Evolutionary conservation across 2,888 invertebrate species (phyloP), one percentile per base, ranked within the genome.

Genomic region (Papilio demoleus): DNA sequence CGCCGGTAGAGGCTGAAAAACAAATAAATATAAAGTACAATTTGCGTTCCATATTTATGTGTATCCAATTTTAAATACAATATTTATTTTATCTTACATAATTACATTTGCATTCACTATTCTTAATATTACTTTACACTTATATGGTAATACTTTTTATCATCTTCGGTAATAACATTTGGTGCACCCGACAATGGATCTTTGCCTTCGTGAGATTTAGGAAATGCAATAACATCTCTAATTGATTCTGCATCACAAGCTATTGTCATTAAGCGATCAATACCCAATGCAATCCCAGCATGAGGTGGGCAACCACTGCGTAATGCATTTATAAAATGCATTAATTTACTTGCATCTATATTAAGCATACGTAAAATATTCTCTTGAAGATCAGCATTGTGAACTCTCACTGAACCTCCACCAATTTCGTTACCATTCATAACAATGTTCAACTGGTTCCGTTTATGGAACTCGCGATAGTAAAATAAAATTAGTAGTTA

Each of bases 201-300:
- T 76, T 94, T 95, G 0, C 99, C 99, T 78, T 98, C 97, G 72
- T 96, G 94, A 0, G 96, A 96, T 92, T 99, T 99, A 4, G 99
- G 99, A 87, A 99, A 99, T 17, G 99, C 99, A 78, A 99, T 99
- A 0, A 99, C 99, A 88, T 98, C 99, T 75, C 98, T 94, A 76
- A 99, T 99, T 71, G 96, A 96, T 40, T 94, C 91, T 0, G 96
- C 93, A 53, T 95, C 93, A 78, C 97, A 96, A 65, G 97, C 92
- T 71, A 97, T 90, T 1, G 97, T 94, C 66, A 98, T 92, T 12
- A 99, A 91, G 65, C 99, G 94, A 86, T 99, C 99, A 70, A 99
- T 91, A 90, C 97, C 97, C 65, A 99, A 83, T 0, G 99, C 99
- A 79, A 99, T 98, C 9, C 99, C 99, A 14, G 98, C 99, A 89